Evolutionary conservation across 1,140 invertebrate species (phyloP), one percentile per base, ranked within the genome.

Genomic region (Musca domestica): DNA sequence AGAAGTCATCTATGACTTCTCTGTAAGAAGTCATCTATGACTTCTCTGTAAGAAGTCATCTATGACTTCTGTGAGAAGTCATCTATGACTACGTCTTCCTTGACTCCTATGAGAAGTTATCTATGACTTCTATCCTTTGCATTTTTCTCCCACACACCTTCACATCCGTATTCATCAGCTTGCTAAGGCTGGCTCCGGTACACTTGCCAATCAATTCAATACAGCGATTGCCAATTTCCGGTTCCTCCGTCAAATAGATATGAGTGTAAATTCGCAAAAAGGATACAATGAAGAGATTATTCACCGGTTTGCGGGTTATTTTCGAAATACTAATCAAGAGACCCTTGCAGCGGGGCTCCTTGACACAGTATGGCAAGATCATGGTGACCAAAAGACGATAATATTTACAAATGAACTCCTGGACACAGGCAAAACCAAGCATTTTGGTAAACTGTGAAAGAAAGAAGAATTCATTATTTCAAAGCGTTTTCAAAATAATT

Each of bases 181-280:
- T 83, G 20, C 84, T 75, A 23, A 86, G 78, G 12, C 81, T 84
- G 10, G 78, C 80, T 14, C 82, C 81, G 2, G 87, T 88, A 22
- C 85, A 80, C 48, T 74, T 84, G 69, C 87, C 84, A 30, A 90
- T 84, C 67, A 88, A 84, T 19, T 83, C 76, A 47, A 88, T 85
- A 69, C 87, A 89, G 67, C 85, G 83, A 56, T 85, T 84, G n/a
- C 82, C 82, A 25, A 85, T 73, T 46, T 86, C 83, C 3, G 84
- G 82, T 2, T 80, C 71, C 74, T 89, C 86, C n/a, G 86, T 85
- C 25, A 91, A 79, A 72, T 88, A 87, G 3, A 90, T 78, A 69
- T 90, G 83, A 0, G 88, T 83, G 70, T 90, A 91, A 9, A 91
- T 85, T 51, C 87, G 83, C 10, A 89, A 83, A 72, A 89, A 89